Evolutionary conservation across 2,113 vertebrate species (phyloP).

Genomic region (Centropus bengalensis): DNA sequence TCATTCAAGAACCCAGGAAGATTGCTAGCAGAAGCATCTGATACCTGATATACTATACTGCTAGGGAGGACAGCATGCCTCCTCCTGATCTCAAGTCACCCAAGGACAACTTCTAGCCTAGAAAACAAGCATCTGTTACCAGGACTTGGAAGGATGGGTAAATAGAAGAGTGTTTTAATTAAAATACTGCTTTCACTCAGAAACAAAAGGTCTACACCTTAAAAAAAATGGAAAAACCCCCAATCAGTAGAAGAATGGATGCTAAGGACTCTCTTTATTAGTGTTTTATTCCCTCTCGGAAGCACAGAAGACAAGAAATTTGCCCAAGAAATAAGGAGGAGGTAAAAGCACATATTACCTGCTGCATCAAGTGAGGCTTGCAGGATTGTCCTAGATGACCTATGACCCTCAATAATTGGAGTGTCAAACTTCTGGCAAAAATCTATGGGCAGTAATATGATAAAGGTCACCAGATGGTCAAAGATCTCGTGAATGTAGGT

Average conservation of each 20-base stretch:
- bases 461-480: conserved; percentile 65
- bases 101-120: background rate
- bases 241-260: background rate
- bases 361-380: background rate
- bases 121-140: background rate
- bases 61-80: background rate
- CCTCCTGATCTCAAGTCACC: background rate
- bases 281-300: background rate
- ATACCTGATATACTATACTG: background rate
- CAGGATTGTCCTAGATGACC: conserved; percentile 44
- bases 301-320: background rate
- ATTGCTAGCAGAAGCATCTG: background rate
- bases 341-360: background rate
- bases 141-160: background rate
- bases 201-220: background rate
- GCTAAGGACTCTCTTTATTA: background rate
- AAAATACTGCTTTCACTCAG: background rate
- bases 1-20: background rate
- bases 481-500: background rate
- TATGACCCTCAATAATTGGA: conserved; percentile 46
- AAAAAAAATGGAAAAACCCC: background rate
- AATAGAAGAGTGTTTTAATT: background rate
- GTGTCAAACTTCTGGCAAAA: conserved; percentile 56
- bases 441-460: conserved; percentile 52
- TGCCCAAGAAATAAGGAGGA: background rate